Base-by-base conservation (phyloP, 2,888 invertebrate genomes). In the Aricia artaxerxes region DNA sequence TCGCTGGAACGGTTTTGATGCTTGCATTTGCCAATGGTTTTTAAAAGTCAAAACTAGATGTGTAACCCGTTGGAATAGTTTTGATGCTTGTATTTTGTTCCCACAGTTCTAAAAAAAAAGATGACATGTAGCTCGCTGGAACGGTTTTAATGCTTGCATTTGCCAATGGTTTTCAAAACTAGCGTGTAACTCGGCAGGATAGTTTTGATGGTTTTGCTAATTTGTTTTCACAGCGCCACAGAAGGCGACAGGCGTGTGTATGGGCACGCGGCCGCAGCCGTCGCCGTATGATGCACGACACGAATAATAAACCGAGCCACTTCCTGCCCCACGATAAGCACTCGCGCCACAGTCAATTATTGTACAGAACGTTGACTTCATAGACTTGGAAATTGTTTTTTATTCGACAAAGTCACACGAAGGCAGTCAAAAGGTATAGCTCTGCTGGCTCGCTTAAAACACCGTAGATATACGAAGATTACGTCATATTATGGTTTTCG, bases 281-380 rank as follows among this genome's bases (percentile, higher is more conserved):
- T 91, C 90, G 92, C 89, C 90, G 88, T 90, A 88, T 88, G 90
- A 90, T 90, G 91, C 93, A 91, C 93, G 94, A 92, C 92, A 91
- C 91, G 94, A 94, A 94, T 94, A 94, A 93, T 92, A 94, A 94
- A 93, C 91, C 91, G 86, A 91, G 90, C 91, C 90, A 93, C 92
- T 94, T 94, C 94, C 94, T 94, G 93, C 87, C 91, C 85, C 13
- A 86, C 92, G 93, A 93, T 93, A 93, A 93, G 91, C 86, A 88
- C 86, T 69, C 69, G 69, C 13, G 35, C 69, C 69, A 69, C 69
- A 69, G 35, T 35, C 64, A 11, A 24, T 64, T 57, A 64, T 64
- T 64, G 24, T 64, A 11, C 64, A 64, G 64, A 31, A 64, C 31
- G 64, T 64, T 64, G 11, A 64, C 64, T 64, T 24, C 31, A 11